phyloP scores from a whole-genome alignment of 2,888 invertebrate species.

The Epirrita christyi region DNA sequence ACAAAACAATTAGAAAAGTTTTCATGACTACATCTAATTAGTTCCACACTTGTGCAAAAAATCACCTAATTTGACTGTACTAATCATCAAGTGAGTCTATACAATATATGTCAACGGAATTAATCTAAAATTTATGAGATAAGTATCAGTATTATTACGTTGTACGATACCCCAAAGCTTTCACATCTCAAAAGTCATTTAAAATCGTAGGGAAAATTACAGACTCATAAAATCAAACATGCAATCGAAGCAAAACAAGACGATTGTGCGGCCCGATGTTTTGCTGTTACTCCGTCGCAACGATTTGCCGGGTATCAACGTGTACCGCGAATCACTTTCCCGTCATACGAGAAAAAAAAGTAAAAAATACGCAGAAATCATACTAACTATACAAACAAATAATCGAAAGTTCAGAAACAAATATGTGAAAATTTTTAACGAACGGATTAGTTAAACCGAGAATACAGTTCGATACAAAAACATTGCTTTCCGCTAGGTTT shows the following conservation, averaged over 20 bases:
- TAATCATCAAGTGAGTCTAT: not conserved
- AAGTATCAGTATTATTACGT: not conserved
- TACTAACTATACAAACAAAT: not conserved
- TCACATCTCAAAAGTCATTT: conserved; percentile 11
- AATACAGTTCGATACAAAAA: conserved; percentile 13
- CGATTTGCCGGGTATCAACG: conserved; percentile 67
- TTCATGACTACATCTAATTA: too few species aligned
- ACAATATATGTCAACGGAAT: not conserved
- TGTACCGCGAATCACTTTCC: conserved; percentile 69
- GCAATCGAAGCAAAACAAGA: conserved; percentile 26
- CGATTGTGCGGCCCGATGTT: conserved; percentile 26
- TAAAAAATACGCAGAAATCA: conserved; percentile 63
- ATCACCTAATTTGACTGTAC: too few species aligned
- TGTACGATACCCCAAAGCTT: conserved; percentile 7
- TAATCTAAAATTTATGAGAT: not conserved
- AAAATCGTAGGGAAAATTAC: conserved; percentile 18
- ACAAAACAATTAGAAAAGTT: too few species aligned
- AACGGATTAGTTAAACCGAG: conserved; percentile 10
- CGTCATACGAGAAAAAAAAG: conserved; percentile 49
- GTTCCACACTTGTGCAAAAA: too few species aligned
- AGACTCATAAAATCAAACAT: conserved; percentile 20
- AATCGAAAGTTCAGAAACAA: not conserved
- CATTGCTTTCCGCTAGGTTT: conserved; percentile 24
- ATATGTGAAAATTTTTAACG: conserved; percentile 34
- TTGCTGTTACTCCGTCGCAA: conserved; percentile 58